Percentiles rank a stretch among this genome's conserved stretches.
Conservation (phyloP, 2,113 vertebrate genomes). For the Melanerpes formicivorus region DNA sequence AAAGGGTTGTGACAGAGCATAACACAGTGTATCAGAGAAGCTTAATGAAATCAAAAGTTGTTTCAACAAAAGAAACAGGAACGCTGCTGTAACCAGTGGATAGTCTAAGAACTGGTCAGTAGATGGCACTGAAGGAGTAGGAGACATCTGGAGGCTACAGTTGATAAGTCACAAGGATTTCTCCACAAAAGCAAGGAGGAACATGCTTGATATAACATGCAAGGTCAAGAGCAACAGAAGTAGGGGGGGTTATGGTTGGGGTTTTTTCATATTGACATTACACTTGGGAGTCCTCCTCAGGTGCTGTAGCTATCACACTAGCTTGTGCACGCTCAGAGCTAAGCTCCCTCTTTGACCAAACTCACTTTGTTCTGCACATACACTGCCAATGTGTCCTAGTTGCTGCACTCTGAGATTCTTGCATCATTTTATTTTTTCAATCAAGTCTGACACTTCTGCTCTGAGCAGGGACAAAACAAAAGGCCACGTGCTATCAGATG, state of each 20-base stretch:
- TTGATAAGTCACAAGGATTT: not conserved
- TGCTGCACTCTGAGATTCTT: not conserved
- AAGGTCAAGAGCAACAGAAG: not conserved
- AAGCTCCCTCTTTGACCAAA: not conserved
- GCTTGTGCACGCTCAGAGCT: not conserved
- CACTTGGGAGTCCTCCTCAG: not conserved
- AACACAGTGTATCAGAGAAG: not conserved
- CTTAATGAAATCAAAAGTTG: not conserved
- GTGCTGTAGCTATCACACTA: not conserved
- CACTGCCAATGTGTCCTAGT: not conserved
- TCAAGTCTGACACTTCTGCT: not conserved
- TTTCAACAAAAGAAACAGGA: not conserved
- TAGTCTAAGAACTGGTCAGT: not conserved
- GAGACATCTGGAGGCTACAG: not conserved
- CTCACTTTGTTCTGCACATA: not conserved
- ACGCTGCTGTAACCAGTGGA: rapidly evolving
- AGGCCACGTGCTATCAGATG: not conserved
- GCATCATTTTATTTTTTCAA: not conserved
- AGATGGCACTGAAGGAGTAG: conserved; percentile 29
- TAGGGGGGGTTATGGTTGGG: too few species aligned
- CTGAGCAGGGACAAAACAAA: not conserved
- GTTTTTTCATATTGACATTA: not conserved
- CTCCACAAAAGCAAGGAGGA: not conserved
- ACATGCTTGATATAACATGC: not conserved
- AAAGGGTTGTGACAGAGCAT: not conserved